These are phyloP conservation scores for Chloebia gouldiae DNA, from an alignment of 2,113 vertebrate genomes.

Conservation along the genomic window DNA sequence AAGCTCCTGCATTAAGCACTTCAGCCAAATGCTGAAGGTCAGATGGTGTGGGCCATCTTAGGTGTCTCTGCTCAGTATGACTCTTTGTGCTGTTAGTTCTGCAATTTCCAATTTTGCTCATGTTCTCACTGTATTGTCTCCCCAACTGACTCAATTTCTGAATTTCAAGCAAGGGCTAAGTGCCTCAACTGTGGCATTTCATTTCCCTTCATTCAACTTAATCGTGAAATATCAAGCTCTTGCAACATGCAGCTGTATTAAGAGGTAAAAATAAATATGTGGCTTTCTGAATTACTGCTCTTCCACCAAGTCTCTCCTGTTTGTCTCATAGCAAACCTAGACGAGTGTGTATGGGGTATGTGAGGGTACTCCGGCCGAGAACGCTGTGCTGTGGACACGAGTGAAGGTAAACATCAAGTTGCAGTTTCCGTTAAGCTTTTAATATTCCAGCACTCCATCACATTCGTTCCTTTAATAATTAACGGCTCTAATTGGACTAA, in stretches of 20 bases:
- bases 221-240: neutral
- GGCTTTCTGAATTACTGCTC: neutral
- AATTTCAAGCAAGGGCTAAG: neutral
- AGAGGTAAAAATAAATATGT: neutral
- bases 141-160: neutral
- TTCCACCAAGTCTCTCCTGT: neutral
- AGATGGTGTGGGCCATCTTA: fast-evolving
- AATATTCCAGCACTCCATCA: neutral
- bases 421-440: neutral
- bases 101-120: fast-evolving
- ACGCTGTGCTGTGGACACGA: fast-evolving
- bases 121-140: neutral
- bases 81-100: neutral
- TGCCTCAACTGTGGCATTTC: neutral
- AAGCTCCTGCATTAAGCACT: neutral
- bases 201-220: neutral
- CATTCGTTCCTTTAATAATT: neutral
- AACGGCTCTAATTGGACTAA: neutral
- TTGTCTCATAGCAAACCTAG: neutral
- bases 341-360: fast-evolving
- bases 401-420: neutral
- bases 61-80: neutral
- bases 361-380: fast-evolving
- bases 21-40: neutral
- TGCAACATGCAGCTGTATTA: neutral